Conservation (phyloP, 2,888 invertebrate species). For the Latheticus oryzae region DNA sequence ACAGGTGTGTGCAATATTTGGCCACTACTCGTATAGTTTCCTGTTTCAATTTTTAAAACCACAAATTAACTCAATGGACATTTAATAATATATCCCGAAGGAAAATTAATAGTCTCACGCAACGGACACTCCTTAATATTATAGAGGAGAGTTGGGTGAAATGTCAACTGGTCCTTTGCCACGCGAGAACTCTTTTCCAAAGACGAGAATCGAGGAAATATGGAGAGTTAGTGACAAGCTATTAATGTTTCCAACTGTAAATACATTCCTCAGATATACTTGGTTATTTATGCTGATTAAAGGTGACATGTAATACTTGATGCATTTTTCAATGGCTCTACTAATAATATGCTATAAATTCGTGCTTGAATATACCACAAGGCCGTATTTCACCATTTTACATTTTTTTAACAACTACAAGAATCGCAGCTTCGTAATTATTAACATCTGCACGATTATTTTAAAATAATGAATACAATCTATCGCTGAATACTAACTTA, state of each 20-base stretch:
- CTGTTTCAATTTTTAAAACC: conserved; percentile 51
- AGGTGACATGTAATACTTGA: conserved; percentile 39
- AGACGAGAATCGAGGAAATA: conserved; percentile 18
- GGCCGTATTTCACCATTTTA: conserved; percentile 36
- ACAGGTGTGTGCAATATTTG: conserved; percentile 32
- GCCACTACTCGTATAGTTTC: conserved; percentile 37
- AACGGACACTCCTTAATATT: conserved; percentile 44
- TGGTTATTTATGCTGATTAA: conserved; percentile 43
- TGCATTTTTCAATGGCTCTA: conserved; percentile 19
- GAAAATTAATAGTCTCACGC: conserved; percentile 57
- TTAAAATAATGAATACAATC: too few species aligned
- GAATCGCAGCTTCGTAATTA: conserved; percentile 2
- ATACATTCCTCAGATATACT: conserved; percentile 27
- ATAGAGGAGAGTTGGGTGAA: conserved; percentile 4
- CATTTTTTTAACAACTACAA: conserved; percentile 10
- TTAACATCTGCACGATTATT: too few species aligned
- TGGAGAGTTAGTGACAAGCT: conserved; percentile 19
- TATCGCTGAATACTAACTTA: too few species aligned
- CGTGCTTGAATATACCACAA: conserved; percentile 26
- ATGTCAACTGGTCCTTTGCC: conserved; percentile 26
- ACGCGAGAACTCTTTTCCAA: conserved; percentile 6
- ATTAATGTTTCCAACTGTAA: conserved; percentile 29
- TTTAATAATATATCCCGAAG: conserved; percentile 55
- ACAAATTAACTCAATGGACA: conserved; percentile 58
- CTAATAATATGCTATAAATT: conserved; percentile 39